A percentile compares a stretch with the other conserved stretches of the same genome.
Conservation (phyloP, 2,888 invertebrate genomes). For the Mythimna vitellina region DNA sequence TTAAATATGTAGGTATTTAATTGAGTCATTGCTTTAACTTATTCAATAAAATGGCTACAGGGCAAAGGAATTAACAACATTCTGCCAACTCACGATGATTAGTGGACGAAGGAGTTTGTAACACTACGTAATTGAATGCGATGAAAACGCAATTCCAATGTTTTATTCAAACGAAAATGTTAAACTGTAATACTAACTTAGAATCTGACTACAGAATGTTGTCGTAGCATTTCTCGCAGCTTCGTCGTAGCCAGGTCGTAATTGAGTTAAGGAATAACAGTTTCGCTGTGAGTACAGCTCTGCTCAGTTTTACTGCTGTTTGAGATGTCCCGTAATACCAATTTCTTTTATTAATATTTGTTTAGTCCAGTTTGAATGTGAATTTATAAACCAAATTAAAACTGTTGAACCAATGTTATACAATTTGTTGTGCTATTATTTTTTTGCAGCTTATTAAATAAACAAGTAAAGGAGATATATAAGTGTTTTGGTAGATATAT, state of each 20-base stretch:
- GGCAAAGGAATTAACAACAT: slow-evolving; percentile 24
- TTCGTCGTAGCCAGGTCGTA: slow-evolving; percentile 53
- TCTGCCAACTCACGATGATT: slow-evolving; percentile 11
- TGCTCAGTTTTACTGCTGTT: slow-evolving; percentile 48
- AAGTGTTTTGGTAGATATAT: neutral
- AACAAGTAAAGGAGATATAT: neutral
- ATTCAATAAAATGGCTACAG: neutral
- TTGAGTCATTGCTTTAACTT: neutral
- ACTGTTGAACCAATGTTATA: slow-evolving; percentile 8
- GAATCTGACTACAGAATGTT: slow-evolving; percentile 53
- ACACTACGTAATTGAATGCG: slow-evolving; percentile 44
- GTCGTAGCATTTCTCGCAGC: slow-evolving; percentile 57
- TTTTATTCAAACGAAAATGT: slow-evolving; percentile 40
- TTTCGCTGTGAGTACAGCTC: slow-evolving; percentile 34
- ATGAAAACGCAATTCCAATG: slow-evolving; percentile 50
- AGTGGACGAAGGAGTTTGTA: slow-evolving; percentile 37
- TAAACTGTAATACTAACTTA: slow-evolving; percentile 51
- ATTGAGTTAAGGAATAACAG: slow-evolving; percentile 55
- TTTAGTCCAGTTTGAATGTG: slow-evolving; percentile 28
- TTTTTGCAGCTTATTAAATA: neutral
- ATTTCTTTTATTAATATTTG: slow-evolving; percentile 56
- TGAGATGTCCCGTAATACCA: slow-evolving; percentile 44
- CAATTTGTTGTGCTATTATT: slow-evolving; percentile 2
- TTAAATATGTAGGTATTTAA: neutral
- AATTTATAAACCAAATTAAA: slow-evolving; percentile 36